Evolutionary conservation across 2,797 vertebrate species (phyloP).

Genomic region (Artibeus lituratus): DNA sequence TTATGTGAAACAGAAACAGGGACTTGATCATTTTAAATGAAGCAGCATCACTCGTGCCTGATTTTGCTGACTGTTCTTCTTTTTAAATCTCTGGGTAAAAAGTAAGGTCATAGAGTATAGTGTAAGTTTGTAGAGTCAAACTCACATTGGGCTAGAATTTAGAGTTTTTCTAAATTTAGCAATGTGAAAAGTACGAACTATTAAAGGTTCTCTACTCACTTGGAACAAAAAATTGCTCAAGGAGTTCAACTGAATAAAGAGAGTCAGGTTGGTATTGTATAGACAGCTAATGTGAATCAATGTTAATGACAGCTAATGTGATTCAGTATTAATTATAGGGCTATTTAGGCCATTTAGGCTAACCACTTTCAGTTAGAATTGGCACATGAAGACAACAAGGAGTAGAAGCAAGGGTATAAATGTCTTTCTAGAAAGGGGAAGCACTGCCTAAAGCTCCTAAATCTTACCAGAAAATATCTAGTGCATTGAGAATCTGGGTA

Average conservation of each 20-base stretch:
- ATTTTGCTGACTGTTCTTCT: not conserved
- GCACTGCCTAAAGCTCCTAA: not conserved
- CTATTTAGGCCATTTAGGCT: not conserved
- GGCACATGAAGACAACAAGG: not conserved
- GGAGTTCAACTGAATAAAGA: not conserved
- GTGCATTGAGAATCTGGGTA: not conserved
- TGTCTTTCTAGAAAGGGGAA: not conserved
- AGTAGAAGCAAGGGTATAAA: not conserved
- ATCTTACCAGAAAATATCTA: not conserved
- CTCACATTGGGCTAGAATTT: not conserved
- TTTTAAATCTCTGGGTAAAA: slow-evolving; percentile 4
- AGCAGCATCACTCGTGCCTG: not conserved
- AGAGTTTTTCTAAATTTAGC: not conserved
- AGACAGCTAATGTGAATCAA: not conserved
- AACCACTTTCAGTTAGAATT: not conserved
- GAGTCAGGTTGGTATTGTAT: not conserved
- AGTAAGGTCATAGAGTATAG: not conserved
- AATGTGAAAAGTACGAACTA: not conserved
- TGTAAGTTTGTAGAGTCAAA: not conserved
- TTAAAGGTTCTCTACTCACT: not conserved
- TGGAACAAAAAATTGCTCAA: not conserved
- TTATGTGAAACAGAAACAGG: not conserved
- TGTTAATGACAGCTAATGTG: not conserved
- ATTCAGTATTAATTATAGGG: not conserved
- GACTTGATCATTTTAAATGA: not conserved